Conservation (phyloP, 2,113 vertebrate genomes). For the Ciconia boyciana region DNA sequence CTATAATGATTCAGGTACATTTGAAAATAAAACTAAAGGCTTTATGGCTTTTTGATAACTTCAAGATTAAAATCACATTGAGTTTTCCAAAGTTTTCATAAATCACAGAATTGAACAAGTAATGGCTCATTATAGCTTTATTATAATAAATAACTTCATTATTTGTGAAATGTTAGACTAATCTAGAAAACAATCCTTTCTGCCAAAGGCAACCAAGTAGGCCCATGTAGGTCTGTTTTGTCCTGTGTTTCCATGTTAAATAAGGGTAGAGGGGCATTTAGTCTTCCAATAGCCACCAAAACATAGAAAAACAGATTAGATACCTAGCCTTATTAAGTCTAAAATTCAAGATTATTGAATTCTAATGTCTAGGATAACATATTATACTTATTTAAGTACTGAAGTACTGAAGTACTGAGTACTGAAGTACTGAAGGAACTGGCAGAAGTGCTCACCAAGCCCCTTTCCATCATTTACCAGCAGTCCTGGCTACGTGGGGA, state of each 20-base stretch:
- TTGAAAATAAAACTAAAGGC: not conserved
- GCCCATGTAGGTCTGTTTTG: not conserved
- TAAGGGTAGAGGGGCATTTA: not conserved
- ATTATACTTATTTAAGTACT: not conserved
- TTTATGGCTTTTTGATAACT: not conserved
- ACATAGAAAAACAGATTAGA: not conserved
- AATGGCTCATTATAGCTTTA: not conserved
- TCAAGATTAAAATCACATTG: not conserved
- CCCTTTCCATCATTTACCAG: no score
- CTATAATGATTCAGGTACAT: not conserved
- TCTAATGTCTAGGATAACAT: not conserved
- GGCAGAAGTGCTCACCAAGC: no score
- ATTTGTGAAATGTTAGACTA: not conserved
- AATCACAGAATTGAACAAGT: not conserved
- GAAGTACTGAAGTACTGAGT: no score
- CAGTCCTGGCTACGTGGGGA: no score
- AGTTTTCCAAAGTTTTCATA: not conserved
- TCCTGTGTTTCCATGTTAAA: not conserved
- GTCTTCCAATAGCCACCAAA: not conserved
- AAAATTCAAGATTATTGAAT: not conserved
- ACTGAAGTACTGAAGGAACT: no score
- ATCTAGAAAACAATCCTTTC: not conserved
- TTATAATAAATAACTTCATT: not conserved
- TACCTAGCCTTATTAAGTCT: not conserved
- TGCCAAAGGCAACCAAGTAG: not conserved